These are phyloP conservation scores for Biston betularia DNA, from an alignment of 2,888 invertebrate genomes.

Conservation along the genomic window DNA sequence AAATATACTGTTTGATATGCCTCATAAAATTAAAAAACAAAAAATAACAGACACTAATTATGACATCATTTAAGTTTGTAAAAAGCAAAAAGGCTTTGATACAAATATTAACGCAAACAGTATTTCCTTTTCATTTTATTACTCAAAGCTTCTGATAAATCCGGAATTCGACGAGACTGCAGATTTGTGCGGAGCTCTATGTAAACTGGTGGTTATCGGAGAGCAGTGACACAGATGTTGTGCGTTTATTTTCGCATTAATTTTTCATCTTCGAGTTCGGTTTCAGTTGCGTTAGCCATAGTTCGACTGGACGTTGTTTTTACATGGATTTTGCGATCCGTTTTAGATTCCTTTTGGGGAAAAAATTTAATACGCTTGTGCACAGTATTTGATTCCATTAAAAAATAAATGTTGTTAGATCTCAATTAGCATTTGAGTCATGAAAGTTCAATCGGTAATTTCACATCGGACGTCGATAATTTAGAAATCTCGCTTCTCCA, in stretches of 20 bases:
- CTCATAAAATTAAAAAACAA: neutral
- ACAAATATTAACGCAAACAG: neutral
- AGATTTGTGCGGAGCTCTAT: slow-evolving; percentile 50
- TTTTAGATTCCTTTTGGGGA: neutral
- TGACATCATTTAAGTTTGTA: neutral
- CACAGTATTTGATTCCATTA: too few species aligned
- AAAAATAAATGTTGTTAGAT: neutral
- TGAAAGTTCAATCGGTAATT: too few species aligned
- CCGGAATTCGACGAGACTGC: slow-evolving; percentile 28
- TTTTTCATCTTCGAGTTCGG: slow-evolving; percentile 68
- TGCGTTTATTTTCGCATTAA: slow-evolving; percentile 75
- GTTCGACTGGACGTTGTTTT: slow-evolving; percentile 53
- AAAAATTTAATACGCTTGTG: too few species aligned
- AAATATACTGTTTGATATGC: neutral
- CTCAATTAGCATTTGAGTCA: too few species aligned
- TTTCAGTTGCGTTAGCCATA: slow-evolving; percentile 57
- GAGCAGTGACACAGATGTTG: slow-evolving; percentile 68
- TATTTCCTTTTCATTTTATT: neutral
- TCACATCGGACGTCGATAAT: too few species aligned
- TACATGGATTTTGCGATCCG: slow-evolving; percentile 24
- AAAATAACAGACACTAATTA: too few species aligned
- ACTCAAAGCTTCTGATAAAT: slow-evolving; percentile 22
- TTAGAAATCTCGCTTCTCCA: too few species aligned
- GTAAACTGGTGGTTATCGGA: slow-evolving; percentile 53
- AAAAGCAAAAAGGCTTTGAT: neutral